These are phyloP conservation scores for Petrolisthes cinctipes DNA, from an alignment of 2,888 invertebrate species.

Conservation along the genomic window DNA sequence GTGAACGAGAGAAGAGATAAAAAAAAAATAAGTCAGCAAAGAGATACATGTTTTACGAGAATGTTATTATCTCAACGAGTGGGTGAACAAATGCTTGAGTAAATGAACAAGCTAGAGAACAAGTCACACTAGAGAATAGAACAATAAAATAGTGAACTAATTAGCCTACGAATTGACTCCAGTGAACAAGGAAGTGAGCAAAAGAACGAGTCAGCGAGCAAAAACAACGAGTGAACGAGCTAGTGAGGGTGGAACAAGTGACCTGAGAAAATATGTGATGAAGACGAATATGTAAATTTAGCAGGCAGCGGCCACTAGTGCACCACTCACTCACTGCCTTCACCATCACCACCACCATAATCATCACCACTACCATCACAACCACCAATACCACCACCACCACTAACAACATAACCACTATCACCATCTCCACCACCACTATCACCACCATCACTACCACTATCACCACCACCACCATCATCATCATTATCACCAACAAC, in stretches of 20 bases:
- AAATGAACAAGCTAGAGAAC: neutral
- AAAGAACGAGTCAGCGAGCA: neutral
- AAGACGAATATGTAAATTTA: neutral
- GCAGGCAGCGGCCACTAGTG: neutral
- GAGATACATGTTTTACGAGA: neutral
- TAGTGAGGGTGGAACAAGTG: slow-evolving; percentile 20
- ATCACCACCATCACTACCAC: neutral
- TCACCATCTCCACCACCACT: neutral
- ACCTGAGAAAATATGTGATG: neutral
- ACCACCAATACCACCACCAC: neutral
- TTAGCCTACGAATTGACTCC: neutral
- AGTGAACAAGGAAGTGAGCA: neutral
- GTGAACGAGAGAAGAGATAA: neutral
- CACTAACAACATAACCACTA: neutral
- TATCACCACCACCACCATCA: neutral
- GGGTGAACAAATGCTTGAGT: neutral
- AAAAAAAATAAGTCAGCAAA: neutral
- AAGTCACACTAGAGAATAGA: neutral
- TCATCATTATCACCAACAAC: neutral
- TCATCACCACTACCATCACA: neutral
- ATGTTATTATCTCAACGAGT: neutral
- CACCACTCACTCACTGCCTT: neutral
- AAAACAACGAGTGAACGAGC: neutral
- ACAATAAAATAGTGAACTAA: neutral
- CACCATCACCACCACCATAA: neutral